Conservation (phyloP, 2,888 invertebrate species). For the Sericinus montela region DNA sequence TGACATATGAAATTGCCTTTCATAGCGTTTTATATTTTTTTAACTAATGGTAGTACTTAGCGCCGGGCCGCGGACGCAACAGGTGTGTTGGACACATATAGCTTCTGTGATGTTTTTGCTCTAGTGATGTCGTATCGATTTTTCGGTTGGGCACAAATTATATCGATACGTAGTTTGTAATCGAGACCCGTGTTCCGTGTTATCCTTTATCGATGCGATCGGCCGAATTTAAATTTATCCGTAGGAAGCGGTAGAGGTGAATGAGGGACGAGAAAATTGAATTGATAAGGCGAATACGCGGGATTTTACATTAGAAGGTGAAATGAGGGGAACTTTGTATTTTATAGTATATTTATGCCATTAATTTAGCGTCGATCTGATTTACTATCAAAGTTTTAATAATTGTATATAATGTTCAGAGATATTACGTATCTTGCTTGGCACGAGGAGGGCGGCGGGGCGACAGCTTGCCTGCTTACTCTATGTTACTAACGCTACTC, state of each 20-base stretch:
- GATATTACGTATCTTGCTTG: conserved; percentile 56
- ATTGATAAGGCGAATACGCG: conserved; percentile 28
- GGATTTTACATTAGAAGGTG: conserved; percentile 31
- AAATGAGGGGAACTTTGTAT: conserved; percentile 47
- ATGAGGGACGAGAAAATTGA: neutral
- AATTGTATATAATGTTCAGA: conserved; percentile 70
- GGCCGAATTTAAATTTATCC: neutral
- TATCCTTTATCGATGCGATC: conserved; percentile 7
- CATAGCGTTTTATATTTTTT: conserved; percentile 73
- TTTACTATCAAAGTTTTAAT: conserved; percentile 47
- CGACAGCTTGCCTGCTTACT: conserved; percentile 63
- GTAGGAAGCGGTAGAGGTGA: neutral
- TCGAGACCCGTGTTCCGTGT: conserved; percentile 1
- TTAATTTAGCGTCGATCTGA: conserved; percentile 56
- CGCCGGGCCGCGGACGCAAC: conserved; percentile 41
- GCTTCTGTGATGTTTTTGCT: conserved; percentile 73
- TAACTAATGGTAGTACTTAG: conserved; percentile 47
- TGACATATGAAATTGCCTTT: conserved; percentile 59
- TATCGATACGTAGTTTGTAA: conserved; percentile 29
- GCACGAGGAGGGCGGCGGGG: conserved; percentile 41
- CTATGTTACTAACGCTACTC: conserved; percentile 56
- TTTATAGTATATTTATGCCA: conserved; percentile 64
- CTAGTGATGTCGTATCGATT: conserved; percentile 45
- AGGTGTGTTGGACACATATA: conserved; percentile 56
- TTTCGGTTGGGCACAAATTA: conserved; percentile 37